A percentile compares a stretch with the other conserved stretches of the same genome.
Conservation (phyloP, 2,113 vertebrate species). For the Pagrus major region DNA sequence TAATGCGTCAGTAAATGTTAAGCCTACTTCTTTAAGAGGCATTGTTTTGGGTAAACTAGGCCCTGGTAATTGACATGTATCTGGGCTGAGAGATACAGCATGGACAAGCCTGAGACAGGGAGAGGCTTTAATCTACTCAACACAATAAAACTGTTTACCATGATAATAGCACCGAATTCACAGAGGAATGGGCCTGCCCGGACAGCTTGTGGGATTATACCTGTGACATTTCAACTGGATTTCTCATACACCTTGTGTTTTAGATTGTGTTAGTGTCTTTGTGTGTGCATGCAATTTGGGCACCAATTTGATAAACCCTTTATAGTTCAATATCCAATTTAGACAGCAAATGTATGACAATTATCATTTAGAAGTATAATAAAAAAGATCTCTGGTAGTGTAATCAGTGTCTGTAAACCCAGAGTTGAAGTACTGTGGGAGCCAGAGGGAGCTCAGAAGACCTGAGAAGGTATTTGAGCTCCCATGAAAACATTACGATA, state of each 20-base stretch:
- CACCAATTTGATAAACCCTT: neutral
- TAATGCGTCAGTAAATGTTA: no score
- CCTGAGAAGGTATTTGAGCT: no score
- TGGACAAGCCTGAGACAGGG: slow-evolving; percentile 1
- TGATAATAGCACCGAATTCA: slow-evolving; percentile 16
- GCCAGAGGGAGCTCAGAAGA: no score
- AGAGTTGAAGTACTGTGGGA: no score
- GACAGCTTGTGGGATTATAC: slow-evolving; percentile 28
- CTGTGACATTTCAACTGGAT: slow-evolving; percentile 22
- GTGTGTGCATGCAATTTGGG: neutral
- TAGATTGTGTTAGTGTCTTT: neutral
- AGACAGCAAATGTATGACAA: neutral
- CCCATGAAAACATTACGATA: no score
- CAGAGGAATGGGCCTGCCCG: slow-evolving; percentile 13
- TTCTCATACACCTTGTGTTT: neutral
- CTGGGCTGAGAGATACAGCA: neutral
- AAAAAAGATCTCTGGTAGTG: slow-evolving; percentile 14
- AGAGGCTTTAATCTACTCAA: slow-evolving; percentile 43
- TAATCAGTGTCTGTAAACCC: slow-evolving; percentile 39
- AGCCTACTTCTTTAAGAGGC: neutral
- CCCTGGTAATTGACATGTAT: neutral
- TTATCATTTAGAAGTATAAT: neutral
- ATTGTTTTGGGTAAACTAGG: neutral
- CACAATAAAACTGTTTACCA: slow-evolving; percentile 39
- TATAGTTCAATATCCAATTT: neutral